Conservation (phyloP, 2,888 invertebrate genomes). For the Erannis defoliaria region DNA sequence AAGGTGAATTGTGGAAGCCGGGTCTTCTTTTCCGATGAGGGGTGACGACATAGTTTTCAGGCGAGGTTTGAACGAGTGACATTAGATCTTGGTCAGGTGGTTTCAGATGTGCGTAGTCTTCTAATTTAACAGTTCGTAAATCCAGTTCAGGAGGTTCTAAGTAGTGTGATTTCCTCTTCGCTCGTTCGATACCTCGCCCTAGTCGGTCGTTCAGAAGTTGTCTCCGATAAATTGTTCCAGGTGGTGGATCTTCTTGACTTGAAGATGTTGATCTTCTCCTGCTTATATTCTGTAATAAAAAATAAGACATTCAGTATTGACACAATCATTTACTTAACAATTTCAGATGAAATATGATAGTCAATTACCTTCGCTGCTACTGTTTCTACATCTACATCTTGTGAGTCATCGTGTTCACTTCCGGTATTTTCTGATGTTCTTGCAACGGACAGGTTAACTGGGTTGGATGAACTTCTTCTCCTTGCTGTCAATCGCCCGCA, state of each 20-base stretch:
- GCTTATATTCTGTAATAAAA: slow-evolving; percentile 70
- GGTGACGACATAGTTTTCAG: slow-evolving; percentile 94
- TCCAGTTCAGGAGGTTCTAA: slow-evolving; percentile 90
- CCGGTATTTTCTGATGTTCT: slow-evolving; percentile 86
- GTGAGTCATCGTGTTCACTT: slow-evolving; percentile 85
- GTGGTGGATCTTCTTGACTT: slow-evolving; percentile 82
- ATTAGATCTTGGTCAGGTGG: slow-evolving; percentile 90
- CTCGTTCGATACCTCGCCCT: slow-evolving; percentile 87
- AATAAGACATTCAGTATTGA: slow-evolving; percentile 1
- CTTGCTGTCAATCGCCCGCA: slow-evolving; percentile 85
- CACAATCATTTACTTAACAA: neutral
- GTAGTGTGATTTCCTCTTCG: slow-evolving; percentile 88
- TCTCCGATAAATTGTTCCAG: slow-evolving; percentile 86
- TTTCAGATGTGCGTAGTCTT: slow-evolving; percentile 89
- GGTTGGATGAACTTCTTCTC: slow-evolving; percentile 92
- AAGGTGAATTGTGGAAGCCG: slow-evolving; percentile 95
- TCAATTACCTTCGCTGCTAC: slow-evolving; percentile 80
- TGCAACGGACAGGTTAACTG: slow-evolving; percentile 92
- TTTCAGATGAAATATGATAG: neutral
- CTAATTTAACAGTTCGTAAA: slow-evolving; percentile 88
- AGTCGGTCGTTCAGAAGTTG: slow-evolving; percentile 87
- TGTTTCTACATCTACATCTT: slow-evolving; percentile 84
- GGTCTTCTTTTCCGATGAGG: slow-evolving; percentile 95
- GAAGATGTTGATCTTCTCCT: slow-evolving; percentile 83
- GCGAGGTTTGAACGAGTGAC: slow-evolving; percentile 90